Evolutionary conservation across 2,797 vertebrate species (phyloP).

Genomic region (Sebastes miniatus): DNA sequence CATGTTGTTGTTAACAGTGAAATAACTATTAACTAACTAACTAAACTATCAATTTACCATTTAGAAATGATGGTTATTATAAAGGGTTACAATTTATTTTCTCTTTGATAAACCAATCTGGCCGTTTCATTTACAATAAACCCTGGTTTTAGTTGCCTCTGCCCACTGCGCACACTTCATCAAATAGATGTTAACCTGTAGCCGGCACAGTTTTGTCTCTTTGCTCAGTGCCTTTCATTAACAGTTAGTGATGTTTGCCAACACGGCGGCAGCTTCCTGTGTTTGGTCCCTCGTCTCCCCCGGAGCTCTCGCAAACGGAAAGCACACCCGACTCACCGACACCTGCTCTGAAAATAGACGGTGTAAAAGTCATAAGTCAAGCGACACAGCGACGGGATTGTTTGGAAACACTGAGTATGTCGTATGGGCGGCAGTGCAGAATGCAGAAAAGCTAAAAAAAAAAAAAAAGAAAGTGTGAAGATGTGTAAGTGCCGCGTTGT

Average conservation of each 20-base stretch:
- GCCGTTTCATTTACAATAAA: conserved; percentile 1
- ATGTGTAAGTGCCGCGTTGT: neutral
- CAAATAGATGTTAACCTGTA: conserved; percentile 28
- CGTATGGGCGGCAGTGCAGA: neutral
- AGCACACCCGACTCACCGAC: neutral
- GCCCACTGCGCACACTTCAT: conserved; percentile 6
- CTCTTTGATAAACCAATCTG: conserved; percentile 15
- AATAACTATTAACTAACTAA: too few species aligned
- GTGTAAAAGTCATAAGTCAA: neutral
- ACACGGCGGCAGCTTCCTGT: conserved; percentile 6
- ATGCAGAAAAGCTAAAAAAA: neutral
- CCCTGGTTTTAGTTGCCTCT: conserved; percentile 1
- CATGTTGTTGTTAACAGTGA: too few species aligned
- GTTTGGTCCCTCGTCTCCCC: conserved; percentile 8
- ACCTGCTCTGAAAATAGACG: conserved; percentile 18
- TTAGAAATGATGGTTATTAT: too few species aligned
- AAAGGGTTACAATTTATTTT: neutral
- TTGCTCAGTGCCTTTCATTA: conserved; percentile 45
- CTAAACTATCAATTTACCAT: too few species aligned
- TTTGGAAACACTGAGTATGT: neutral
- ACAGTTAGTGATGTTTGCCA: conserved; percentile 24
- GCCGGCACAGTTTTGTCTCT: conserved; percentile 22
- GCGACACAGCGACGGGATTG: neutral
- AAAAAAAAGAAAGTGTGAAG: neutral
- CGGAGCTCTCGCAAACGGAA: neutral